A percentile compares a stretch with the other conserved stretches of the same genome.
Evolutionary conservation across 2,113 vertebrate species (phyloP).

Genomic region (Lucifuga dentata): DNA sequence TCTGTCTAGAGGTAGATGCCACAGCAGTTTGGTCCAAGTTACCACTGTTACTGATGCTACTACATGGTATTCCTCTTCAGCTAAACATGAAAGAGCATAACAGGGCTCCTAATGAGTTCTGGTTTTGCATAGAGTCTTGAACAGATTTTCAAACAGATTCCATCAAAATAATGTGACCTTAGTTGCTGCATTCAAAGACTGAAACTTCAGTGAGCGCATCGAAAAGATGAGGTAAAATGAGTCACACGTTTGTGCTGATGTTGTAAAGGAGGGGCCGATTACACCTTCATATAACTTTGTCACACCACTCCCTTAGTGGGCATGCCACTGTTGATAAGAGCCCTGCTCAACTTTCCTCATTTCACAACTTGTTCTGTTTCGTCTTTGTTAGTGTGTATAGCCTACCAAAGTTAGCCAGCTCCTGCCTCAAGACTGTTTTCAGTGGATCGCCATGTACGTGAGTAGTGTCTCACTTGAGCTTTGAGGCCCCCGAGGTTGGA

Average conservation of each 20-base stretch:
- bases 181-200: constrained; percentile 4
- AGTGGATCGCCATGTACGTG: constrained; percentile 45
- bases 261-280: constrained; percentile 52
- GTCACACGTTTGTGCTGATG: constrained; percentile 27
- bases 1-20: constrained; percentile 52
- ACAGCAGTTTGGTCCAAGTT: constrained; percentile 1
- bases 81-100: too few species aligned
- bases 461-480: constrained; percentile 55
- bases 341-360: constrained; percentile 36
- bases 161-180: not conserved
- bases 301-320: constrained; percentile 65
- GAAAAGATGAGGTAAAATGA: constrained; percentile 14
- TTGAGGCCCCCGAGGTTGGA: constrained; percentile 33
- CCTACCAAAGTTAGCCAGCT: constrained; percentile 14
- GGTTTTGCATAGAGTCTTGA: not conserved
- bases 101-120: not conserved
- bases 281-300: constrained; percentile 53
- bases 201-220: constrained; percentile 10
- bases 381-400: not conserved
- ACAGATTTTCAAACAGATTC: not conserved
- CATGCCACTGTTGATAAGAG: constrained; percentile 58
- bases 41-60: constrained; percentile 8
- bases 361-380: constrained; percentile 26
- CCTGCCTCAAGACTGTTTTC: constrained; percentile 23
- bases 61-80: not conserved